Evolutionary conservation across 1,140 invertebrate genomes (phyloP).

Genomic region (Drosophila lini): DNA sequence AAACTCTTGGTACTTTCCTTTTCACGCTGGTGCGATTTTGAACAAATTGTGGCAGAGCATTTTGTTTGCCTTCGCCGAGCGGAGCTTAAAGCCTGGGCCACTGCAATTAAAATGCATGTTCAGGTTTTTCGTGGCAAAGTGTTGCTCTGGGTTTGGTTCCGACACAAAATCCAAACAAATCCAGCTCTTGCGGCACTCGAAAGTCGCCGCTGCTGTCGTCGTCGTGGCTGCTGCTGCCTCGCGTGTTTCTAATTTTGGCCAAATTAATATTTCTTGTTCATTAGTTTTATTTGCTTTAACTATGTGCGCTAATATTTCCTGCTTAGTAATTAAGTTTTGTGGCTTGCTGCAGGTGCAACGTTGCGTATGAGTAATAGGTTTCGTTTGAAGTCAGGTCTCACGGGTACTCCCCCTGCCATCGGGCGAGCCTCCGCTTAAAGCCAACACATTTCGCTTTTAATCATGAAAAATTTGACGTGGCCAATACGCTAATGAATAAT

Average conservation of each 20-base stretch:
- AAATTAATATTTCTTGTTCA: slow-evolving; percentile 83
- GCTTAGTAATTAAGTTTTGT: slow-evolving; percentile 72
- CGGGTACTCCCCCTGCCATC: slow-evolving; percentile 4
- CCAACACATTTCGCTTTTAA: slow-evolving; percentile 72
- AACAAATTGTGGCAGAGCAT: slow-evolving; percentile 70
- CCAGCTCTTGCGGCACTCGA: slow-evolving; percentile 56
- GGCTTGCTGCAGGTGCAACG: slow-evolving; percentile 60
- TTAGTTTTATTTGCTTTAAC: slow-evolving; percentile 79
- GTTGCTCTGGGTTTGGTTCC: slow-evolving; percentile 38
- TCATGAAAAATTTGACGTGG: slow-evolving; percentile 60
- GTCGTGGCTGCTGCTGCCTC: slow-evolving; percentile 32
- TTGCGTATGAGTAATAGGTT: slow-evolving; percentile 67
- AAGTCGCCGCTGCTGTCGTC: slow-evolving; percentile 54
- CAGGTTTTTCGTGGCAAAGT: slow-evolving; percentile 73
- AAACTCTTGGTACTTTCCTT: slow-evolving; percentile 35
- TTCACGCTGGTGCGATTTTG: slow-evolving; percentile 44
- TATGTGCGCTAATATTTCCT: slow-evolving; percentile 73
- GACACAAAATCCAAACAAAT: slow-evolving; percentile 18
- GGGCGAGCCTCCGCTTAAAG: slow-evolving; percentile 37
- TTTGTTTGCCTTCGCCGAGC: slow-evolving; percentile 62
- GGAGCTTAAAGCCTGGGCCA: slow-evolving; percentile 37
- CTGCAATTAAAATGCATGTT: slow-evolving; percentile 80
- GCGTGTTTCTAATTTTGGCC: slow-evolving; percentile 68
- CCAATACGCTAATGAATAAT: slow-evolving; percentile 55
- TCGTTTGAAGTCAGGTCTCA: slow-evolving; percentile 22